Evolutionary conservation across 2,888 invertebrate genomes (phyloP).

Genomic region (Lithophane semibrunnea): DNA sequence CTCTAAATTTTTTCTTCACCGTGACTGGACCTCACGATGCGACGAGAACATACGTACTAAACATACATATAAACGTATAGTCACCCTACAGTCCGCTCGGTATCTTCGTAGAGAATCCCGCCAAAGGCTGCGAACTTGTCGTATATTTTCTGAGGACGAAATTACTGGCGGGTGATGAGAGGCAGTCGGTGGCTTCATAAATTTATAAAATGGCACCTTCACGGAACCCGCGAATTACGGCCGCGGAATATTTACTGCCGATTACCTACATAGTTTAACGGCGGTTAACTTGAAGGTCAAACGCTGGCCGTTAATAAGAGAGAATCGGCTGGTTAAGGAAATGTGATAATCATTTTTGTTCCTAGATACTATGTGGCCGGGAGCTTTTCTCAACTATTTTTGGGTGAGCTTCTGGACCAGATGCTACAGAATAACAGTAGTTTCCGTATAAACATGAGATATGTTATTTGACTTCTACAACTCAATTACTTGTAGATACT

Average conservation of each 20-base stretch:
- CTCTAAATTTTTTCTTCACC: too few relatives aligned
- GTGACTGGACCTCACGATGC: too few relatives aligned
- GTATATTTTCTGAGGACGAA: constrained; percentile 72
- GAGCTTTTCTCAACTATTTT: neutral
- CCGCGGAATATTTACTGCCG: constrained; percentile 54
- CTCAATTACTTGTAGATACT: neutral
- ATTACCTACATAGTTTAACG: constrained; percentile 49
- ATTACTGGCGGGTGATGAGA: constrained; percentile 72
- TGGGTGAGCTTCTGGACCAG: neutral
- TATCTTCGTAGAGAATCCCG: constrained; percentile 61
- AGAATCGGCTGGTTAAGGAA: neutral
- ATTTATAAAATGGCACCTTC: constrained; percentile 65
- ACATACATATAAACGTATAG: constrained; percentile 17
- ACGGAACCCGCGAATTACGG: constrained; percentile 40
- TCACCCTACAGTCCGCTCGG: constrained; percentile 61
- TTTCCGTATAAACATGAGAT: neutral
- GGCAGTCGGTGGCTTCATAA: constrained; percentile 67
- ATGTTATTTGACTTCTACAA: neutral
- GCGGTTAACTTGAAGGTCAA: constrained; percentile 38
- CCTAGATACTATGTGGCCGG: too few relatives aligned
- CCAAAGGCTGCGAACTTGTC: constrained; percentile 68
- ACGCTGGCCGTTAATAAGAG: constrained; percentile 6
- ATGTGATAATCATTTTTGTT: neutral
- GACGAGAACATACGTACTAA: too few relatives aligned
- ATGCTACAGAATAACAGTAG: neutral